A percentile compares a stretch with the other conserved stretches of the same genome.
phyloP scores from a whole-genome alignment of 2,888 invertebrate species.

The Stratiomys singularior region DNA sequence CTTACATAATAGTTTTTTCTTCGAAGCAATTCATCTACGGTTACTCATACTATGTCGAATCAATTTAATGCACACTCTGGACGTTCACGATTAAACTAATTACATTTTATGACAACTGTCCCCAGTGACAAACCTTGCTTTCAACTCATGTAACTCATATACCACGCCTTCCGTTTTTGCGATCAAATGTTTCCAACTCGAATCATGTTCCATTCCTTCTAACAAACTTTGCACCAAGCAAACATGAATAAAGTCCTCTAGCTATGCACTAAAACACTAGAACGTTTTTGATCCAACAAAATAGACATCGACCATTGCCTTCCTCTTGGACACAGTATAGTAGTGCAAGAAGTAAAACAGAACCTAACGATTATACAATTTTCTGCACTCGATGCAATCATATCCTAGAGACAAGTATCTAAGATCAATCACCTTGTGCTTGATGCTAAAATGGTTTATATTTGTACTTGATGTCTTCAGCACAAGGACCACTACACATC shows the following conservation, averaged over 20 bases:
- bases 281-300: background rate
- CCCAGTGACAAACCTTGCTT: too few relatives aligned
- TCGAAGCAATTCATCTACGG: too few relatives aligned
- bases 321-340: background rate
- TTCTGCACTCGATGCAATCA: background rate
- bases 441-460: background rate
- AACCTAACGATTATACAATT: background rate
- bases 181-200: too few relatives aligned
- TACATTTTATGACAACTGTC: too few relatives aligned
- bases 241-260: background rate
- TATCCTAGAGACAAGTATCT: background rate
- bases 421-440: constrained; percentile 21
- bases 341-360: background rate
- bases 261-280: background rate
- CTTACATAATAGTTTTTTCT: too few relatives aligned
- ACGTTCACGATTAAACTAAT: too few relatives aligned
- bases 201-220: background rate
- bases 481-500: background rate
- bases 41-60: too few relatives aligned
- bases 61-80: too few relatives aligned
- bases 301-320: background rate
- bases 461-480: background rate
- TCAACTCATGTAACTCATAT: too few relatives aligned
- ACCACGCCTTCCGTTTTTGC: too few relatives aligned
- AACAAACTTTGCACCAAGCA: background rate